phyloP scores from a whole-genome alignment of 2,888 invertebrate species.

The Cotesia congregata region DNA sequence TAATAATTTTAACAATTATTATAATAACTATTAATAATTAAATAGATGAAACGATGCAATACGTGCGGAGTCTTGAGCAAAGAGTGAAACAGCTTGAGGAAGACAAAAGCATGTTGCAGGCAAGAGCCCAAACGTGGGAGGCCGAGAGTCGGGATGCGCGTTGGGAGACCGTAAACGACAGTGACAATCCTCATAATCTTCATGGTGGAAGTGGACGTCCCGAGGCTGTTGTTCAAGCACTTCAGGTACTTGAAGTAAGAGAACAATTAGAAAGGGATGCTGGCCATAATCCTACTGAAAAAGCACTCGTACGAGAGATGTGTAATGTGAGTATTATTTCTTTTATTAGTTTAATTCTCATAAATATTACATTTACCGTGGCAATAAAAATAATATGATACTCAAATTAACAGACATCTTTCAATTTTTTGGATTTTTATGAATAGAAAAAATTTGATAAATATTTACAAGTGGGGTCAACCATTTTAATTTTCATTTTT shows the following conservation, averaged over 20 bases:
- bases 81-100: conserved; percentile 88
- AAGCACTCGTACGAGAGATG: conserved; percentile 94
- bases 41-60: conserved; percentile 89
- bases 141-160: conserved; percentile 61
- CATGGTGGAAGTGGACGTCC: conserved; percentile 76
- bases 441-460: too few relatives aligned
- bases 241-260: conserved; percentile 92
- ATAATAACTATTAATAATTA: conserved; percentile 21
- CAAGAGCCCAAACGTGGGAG: conserved; percentile 67
- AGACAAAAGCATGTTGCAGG: conserved; percentile 78
- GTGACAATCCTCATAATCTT: conserved; percentile 66
- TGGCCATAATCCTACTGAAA: conserved; percentile 82
- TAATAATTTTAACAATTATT: conserved; percentile 3
- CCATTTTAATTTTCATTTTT: too few relatives aligned
- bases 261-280: conserved; percentile 86
- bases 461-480: too few relatives aligned
- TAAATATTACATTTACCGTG: too few relatives aligned
- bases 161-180: conserved; percentile 61
- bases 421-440: too few relatives aligned
- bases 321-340: conserved; percentile 80
- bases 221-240: conserved; percentile 92
- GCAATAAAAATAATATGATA: too few relatives aligned
- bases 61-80: conserved; percentile 90
- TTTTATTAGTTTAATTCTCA: too few relatives aligned
- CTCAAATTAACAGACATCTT: too few relatives aligned